phyloP scores from a whole-genome alignment of 1,140 invertebrate species.

The Globodera ellingtonae region DNA sequence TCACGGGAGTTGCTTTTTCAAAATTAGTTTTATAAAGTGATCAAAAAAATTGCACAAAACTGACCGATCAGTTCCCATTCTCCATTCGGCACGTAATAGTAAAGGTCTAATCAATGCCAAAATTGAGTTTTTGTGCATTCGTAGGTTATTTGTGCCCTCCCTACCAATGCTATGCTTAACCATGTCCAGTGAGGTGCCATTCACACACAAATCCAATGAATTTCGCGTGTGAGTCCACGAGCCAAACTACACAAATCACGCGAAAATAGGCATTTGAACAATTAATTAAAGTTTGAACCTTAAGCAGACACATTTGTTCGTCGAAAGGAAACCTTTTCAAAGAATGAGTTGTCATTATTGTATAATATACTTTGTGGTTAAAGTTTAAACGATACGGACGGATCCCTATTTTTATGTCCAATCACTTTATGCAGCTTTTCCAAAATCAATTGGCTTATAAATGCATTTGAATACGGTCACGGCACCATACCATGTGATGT shows the following conservation, averaged over 20 bases:
- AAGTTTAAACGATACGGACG: not conserved
- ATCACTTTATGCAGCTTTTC: too few species aligned
- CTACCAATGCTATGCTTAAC: conserved; percentile 31
- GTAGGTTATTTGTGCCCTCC: not conserved
- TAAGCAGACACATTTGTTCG: conserved; percentile 67
- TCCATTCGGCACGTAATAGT: conserved; percentile 68
- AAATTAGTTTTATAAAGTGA: not conserved
- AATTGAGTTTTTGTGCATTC: conserved; percentile 2
- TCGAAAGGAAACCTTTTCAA: conserved; percentile 61
- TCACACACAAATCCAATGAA: conserved; percentile 63
- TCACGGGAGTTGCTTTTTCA: conserved; percentile 52
- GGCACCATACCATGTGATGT: conserved; percentile 82
- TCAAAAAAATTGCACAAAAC: not conserved
- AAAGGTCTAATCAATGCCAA: conserved; percentile 67
- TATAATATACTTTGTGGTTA: not conserved
- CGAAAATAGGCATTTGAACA: not conserved
- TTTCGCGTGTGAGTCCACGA: conserved; percentile 94
- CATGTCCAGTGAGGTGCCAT: conserved; percentile 46
- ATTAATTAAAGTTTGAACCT: conserved; percentile 39
- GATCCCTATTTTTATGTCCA: too few species aligned
- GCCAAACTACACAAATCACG: conserved; percentile 74
- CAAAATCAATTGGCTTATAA: too few species aligned
- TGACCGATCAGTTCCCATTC: conserved; percentile 66
- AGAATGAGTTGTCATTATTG: not conserved
- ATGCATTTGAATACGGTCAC: too few species aligned